A percentile compares a stretch with the other conserved stretches of the same genome.
Evolutionary conservation across 2,797 vertebrate genomes (phyloP).

Genomic region (Momotus momota): DNA sequence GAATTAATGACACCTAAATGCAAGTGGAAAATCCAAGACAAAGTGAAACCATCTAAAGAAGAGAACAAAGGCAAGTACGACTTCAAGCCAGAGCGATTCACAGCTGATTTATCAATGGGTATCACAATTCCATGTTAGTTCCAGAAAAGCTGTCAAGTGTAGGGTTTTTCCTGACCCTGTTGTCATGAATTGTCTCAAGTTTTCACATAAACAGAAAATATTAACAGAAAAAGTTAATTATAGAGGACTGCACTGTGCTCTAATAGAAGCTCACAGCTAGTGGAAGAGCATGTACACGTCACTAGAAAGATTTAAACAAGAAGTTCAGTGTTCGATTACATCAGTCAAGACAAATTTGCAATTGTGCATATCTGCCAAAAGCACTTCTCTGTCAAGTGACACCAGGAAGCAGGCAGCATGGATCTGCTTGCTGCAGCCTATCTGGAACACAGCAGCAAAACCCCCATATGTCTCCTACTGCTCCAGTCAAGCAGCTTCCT

Average conservation of each 20-base stretch:
- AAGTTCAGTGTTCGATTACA: conserved; percentile 16
- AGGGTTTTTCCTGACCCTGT: neutral
- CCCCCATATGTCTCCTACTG: neutral
- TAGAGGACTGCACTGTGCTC: neutral
- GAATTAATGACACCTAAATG: neutral
- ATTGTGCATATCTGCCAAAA: neutral
- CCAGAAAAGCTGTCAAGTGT: neutral
- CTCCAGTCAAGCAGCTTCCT: rapidly evolving
- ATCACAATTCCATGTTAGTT: conserved; percentile 1
- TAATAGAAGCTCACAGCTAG: neutral
- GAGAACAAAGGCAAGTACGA: neutral
- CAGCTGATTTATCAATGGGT: neutral
- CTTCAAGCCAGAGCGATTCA: neutral
- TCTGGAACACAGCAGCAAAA: neutral
- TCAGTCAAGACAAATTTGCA: conserved; percentile 22
- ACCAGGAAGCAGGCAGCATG: neutral
- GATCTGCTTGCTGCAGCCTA: neutral
- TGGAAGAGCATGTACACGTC: neutral
- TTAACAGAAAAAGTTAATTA: conserved; percentile 34
- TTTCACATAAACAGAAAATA: conserved; percentile 4
- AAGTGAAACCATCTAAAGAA: neutral
- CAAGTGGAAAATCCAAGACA: neutral
- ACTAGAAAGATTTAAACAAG: conserved; percentile 24
- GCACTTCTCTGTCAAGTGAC: neutral
- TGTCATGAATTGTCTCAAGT: neutral